Percentiles rank a stretch among this genome's conserved stretches.
phyloP scores from a whole-genome alignment of 2,888 invertebrate species.

The Germaria angustata region DNA sequence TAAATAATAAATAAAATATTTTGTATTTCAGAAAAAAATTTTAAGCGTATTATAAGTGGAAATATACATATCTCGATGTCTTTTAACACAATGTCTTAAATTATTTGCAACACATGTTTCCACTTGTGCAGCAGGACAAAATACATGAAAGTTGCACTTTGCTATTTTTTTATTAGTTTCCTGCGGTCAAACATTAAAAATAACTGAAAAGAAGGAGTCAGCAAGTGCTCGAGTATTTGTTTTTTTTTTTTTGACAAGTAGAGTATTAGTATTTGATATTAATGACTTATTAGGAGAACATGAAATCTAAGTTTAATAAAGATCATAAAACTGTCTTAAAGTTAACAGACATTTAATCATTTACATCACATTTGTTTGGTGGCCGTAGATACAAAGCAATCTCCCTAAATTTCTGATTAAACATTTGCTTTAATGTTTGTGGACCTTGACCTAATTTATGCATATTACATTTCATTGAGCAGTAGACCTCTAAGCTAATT shows the following conservation, averaged over 20 bases:
- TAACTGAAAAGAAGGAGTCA: conserved; percentile 1
- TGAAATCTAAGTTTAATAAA: too few relatives aligned
- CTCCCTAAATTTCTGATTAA: too few relatives aligned
- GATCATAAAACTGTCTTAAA: too few relatives aligned
- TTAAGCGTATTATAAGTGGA: conserved; percentile 28
- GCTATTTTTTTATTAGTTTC: conserved; percentile 16
- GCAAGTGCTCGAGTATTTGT: conserved; percentile 22
- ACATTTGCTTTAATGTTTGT: too few relatives aligned
- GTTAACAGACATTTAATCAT: too few relatives aligned
- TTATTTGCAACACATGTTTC: conserved; percentile 61
- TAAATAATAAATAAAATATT: conserved; percentile 52
- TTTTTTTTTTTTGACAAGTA: not conserved
- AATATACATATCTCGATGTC: conserved; percentile 35
- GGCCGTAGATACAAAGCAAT: too few relatives aligned
- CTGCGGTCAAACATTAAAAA: conserved; percentile 3
- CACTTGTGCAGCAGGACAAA: conserved; percentile 17
- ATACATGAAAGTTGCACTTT: conserved; percentile 10
- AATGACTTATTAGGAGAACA: too few relatives aligned
- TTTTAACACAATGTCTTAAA: conserved; percentile 64
- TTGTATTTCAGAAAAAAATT: conserved; percentile 16
- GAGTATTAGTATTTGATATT: too few relatives aligned
- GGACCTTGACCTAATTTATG: too few relatives aligned
- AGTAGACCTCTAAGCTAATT: too few relatives aligned
- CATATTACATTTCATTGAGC: too few relatives aligned
- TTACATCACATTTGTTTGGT: too few relatives aligned